Conservation (phyloP, 2,113 vertebrate species). For the Mungos mungo region DNA sequence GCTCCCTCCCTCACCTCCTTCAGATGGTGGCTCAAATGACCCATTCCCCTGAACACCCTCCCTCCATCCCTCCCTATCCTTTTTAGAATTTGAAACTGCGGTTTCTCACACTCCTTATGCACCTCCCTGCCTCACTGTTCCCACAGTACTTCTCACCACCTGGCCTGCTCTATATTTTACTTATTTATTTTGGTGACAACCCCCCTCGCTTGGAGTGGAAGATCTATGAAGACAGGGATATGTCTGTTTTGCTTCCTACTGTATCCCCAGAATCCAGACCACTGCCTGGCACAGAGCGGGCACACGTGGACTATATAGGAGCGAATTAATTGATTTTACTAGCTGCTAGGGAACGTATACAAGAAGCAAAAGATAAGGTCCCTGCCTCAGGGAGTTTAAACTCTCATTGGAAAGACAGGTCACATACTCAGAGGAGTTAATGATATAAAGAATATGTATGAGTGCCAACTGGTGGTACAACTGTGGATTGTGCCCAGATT, state of each 20-base stretch:
- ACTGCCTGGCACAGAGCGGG: not conserved
- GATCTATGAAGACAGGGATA: not conserved
- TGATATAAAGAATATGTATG: not conserved
- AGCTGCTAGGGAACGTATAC: not conserved
- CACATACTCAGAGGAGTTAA: not conserved
- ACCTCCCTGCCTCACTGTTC: not conserved
- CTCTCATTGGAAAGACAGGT: not conserved
- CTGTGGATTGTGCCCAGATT: not conserved
- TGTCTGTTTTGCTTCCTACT: not conserved
- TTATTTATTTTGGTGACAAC: not conserved
- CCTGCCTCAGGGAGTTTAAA: not conserved
- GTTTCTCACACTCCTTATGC: no score
- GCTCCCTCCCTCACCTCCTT: not conserved
- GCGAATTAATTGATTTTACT: not conserved
- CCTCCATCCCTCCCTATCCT: not conserved
- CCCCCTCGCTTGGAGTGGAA: not conserved
- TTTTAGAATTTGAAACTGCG: not conserved
- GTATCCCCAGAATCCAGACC: not conserved
- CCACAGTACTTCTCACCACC: not conserved
- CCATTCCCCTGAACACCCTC: not conserved
- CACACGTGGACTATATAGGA: not conserved
- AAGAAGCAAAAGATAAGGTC: not conserved
- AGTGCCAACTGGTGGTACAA: not conserved
- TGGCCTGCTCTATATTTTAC: not conserved
- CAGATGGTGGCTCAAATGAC: not conserved